Base-by-base conservation (phyloP, 2,888 invertebrate genomes). In the Timema podura region DNA sequence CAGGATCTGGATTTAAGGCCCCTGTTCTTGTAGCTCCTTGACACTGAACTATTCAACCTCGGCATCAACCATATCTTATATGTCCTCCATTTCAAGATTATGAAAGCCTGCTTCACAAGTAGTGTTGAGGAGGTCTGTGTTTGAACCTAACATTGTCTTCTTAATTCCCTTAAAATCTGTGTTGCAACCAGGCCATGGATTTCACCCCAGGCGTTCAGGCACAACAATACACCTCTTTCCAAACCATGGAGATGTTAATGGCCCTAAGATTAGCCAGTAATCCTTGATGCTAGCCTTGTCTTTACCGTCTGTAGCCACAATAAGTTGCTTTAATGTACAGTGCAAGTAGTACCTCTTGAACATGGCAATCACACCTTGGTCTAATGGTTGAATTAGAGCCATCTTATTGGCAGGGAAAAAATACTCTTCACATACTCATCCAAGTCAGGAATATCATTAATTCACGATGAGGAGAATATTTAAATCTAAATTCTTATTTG, bases 81-180 rank as follows among this genome's bases (percentile, higher is more conserved):
- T 57, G 57, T 57, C 15, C 16, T 57, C 57, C 8, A 30, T 30
- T 30, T 57, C 16, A 30, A 57, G 15, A 30, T 57, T 9, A 5
- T 6, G 15, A 30, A 57, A 57, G 15, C n/a, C 15, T 57, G 57
- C 15, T 57, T 57, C 16, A 15, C 8, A 16, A 13, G 57, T 9
- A 57, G n/a, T 57, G 57, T 13, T 57, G 57, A 57, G 16, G 30
- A 57, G 15, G 57, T 57, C 57, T 6, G 15, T 15, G 57, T 57
- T 57, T 8, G n/a, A 9, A 57, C 15, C 13, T 30, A n/a, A 30
- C 30, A 8, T 3, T 13, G 9, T 30, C 15, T n/a, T n/a, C 30
- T 57, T 30, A n/a, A 57, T 6, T 30, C 13, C 57, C 30, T 30
- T 30, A 30, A 30, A 30, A 30, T 30, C 30, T 30, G 30, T 30